phyloP scores from a whole-genome alignment of 2,113 vertebrate species.

The Hypocryptadius cinnamomeus region DNA sequence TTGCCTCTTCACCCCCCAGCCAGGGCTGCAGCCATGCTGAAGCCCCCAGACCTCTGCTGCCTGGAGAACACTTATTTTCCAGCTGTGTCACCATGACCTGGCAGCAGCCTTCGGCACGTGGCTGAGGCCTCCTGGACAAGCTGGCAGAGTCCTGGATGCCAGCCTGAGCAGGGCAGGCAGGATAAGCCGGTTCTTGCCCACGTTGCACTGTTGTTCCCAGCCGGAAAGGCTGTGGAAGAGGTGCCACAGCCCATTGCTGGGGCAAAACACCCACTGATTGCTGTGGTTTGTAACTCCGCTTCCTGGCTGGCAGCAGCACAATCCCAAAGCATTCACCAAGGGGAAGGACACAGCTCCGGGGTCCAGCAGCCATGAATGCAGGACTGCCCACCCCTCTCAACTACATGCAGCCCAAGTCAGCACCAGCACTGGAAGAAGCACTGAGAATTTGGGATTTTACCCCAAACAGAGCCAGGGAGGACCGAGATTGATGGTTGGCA shows the following conservation, averaged over 20 bases:
- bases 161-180: background rate
- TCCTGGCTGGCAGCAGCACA: background rate
- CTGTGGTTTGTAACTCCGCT: background rate
- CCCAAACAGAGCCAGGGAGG: background rate
- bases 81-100: background rate
- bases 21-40: background rate
- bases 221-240: background rate
- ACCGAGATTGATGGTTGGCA: background rate
- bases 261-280: background rate
- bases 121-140: background rate
- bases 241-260: too few relatives aligned
- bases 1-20: background rate
- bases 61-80: background rate
- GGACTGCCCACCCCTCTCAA: background rate
- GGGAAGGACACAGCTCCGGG: rapidly evolving
- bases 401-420: rapidly evolving
- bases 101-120: background rate
- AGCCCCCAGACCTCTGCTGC: background rate
- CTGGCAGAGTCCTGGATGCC: background rate
- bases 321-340: rapidly evolving
- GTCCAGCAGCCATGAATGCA: background rate
- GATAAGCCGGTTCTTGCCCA: rapidly evolving
- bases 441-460: background rate
- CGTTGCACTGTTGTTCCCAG: rapidly evolving
- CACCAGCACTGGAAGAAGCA: background rate